phyloP scores from a whole-genome alignment of 2,797 vertebrate species.

The Enteromius fasciolatus region DNA sequence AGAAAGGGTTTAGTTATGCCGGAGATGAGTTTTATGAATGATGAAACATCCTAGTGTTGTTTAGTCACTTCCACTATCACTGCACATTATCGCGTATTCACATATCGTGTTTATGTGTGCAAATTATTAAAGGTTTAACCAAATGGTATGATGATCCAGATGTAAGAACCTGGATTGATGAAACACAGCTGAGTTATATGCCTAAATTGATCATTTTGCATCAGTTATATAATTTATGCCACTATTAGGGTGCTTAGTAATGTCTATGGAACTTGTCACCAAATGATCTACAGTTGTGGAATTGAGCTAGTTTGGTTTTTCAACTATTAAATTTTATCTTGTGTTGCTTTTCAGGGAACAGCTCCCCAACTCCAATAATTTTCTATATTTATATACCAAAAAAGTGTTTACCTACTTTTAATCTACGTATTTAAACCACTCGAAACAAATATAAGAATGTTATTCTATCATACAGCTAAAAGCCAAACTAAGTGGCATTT shows the following conservation, averaged over 20 bases:
- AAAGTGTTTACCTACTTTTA: neutral
- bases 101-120: neutral
- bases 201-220: neutral
- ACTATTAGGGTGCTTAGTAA: neutral
- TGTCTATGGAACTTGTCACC: neutral
- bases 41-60: slow-evolving; percentile 1
- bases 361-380: neutral
- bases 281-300: neutral
- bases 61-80: neutral
- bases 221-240: neutral
- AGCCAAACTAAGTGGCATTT: neutral
- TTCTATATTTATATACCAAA: neutral
- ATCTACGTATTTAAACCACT: neutral
- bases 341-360: neutral
- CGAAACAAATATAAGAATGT: neutral
- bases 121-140: neutral
- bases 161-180: neutral
- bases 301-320: neutral
- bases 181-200: neutral
- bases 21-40: slow-evolving; percentile 15
- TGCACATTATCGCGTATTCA: neutral
- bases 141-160: neutral
- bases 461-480: neutral
- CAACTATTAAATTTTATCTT: neutral
- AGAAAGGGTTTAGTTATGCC: neutral